phyloP scores from a whole-genome alignment of 2,113 vertebrate species.

The Beaufortia kweichowensis region DNA sequence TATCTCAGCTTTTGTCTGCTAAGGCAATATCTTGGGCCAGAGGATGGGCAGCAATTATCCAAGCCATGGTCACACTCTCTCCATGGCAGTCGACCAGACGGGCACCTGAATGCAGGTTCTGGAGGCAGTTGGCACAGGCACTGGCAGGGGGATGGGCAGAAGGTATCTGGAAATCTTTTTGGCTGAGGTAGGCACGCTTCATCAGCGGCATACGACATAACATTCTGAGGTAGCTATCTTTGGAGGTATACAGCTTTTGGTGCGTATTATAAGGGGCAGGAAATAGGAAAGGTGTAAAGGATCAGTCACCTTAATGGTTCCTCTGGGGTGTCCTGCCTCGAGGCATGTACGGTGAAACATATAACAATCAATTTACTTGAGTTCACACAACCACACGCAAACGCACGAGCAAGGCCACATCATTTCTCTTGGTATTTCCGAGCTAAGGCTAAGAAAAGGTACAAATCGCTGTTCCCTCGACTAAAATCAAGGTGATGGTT shows the following conservation, averaged over 20 bases:
- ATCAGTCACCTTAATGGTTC: slow-evolving; percentile 46
- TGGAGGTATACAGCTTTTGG: slow-evolving; percentile 64
- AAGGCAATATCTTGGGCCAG: slow-evolving; percentile 32
- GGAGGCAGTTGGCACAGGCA: slow-evolving; percentile 58
- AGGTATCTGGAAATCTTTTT: slow-evolving; percentile 47
- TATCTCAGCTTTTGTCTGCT: slow-evolving; percentile 43
- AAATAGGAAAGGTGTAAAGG: slow-evolving; percentile 21
- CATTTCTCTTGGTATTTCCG: slow-evolving; percentile 56
- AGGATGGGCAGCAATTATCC: slow-evolving; percentile 30
- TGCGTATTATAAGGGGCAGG: slow-evolving; percentile 22
- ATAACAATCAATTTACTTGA: slow-evolving; percentile 51
- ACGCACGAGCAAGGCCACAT: slow-evolving; percentile 58
- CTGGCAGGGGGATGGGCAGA: slow-evolving; percentile 54
- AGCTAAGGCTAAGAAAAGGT: slow-evolving; percentile 39
- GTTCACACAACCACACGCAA: slow-evolving; percentile 56
- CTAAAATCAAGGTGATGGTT: slow-evolving; percentile 2
- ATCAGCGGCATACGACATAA: slow-evolving; percentile 62
- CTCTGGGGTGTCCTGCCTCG: slow-evolving; percentile 54
- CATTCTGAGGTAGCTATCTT: slow-evolving; percentile 75
- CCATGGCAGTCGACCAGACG: slow-evolving; percentile 61
- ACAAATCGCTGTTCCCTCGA: slow-evolving; percentile 30
- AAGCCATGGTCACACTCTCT: slow-evolving; percentile 54
- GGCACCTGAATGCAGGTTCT: slow-evolving; percentile 49
- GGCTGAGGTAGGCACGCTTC: slow-evolving; percentile 64
- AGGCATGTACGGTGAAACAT: slow-evolving; percentile 55